Evolutionary conservation across 2,113 vertebrate species (phyloP).

Genomic region (Mustelus asterias): DNA sequence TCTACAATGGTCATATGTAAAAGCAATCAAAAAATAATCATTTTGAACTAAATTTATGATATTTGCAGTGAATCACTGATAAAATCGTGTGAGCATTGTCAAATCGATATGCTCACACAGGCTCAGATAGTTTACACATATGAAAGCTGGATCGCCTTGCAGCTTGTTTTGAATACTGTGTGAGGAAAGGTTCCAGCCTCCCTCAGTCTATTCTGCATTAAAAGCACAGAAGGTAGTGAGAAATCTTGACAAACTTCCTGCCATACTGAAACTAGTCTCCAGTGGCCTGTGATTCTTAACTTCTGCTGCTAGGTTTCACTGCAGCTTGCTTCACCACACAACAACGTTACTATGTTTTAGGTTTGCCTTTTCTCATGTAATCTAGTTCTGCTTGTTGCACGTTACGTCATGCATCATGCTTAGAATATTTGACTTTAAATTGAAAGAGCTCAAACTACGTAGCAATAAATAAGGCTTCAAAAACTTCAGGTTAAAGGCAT

Average conservation of each 20-base stretch:
- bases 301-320: not conserved
- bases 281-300: not conserved
- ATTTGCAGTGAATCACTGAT: not conserved
- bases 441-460: not conserved
- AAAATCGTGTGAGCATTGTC: not conserved
- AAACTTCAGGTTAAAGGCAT: not conserved
- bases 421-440: not conserved
- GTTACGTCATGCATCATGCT: not conserved
- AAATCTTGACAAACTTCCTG: not conserved
- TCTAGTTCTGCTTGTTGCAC: not conserved
- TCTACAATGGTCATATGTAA: not conserved
- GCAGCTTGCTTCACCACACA: not conserved
- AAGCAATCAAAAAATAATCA: not conserved
- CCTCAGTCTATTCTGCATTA: not conserved
- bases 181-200: not conserved
- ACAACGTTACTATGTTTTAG: not conserved
- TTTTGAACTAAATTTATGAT: not conserved
- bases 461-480: not conserved
- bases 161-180: not conserved
- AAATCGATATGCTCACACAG: not conserved
- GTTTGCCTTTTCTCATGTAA: not conserved
- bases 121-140: not conserved
- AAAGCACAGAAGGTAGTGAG: not conserved
- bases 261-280: not conserved
- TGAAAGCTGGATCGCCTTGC: not conserved